Base-by-base conservation (phyloP, 2,113 vertebrate genomes). In the Platycercus adscitus region DNA sequence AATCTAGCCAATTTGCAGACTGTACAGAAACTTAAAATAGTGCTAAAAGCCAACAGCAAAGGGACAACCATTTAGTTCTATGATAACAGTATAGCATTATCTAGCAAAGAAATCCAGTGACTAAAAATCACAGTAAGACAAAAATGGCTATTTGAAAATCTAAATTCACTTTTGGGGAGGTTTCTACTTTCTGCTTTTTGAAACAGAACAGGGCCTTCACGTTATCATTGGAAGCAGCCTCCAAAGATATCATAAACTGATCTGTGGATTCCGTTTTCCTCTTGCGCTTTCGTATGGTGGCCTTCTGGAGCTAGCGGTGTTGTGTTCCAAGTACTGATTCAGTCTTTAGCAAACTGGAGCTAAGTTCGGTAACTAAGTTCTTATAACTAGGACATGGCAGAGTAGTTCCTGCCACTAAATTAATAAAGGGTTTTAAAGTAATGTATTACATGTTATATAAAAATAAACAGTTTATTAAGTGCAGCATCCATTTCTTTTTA, bases 381-480 rank as follows among this genome's bases (percentile, higher is more conserved):
- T 82, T 69, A 4, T 4, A 44, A 5, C 24, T 33, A 56, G 53
- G 26, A 84, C 31, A 13, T 64, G 23, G 43, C 55, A 39, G 60
- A 9, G 4, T 41, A 55, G n/a, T 44, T 83, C 72, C 77, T 84
- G 80, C 17, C 24, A 12, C 46, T 81, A 52, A 61, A 56, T 87
- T 19, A 68, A n/a, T 47, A 35, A 33, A 72, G 56, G 15, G n/a
- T 25, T 82, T 88, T 70, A 66, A 82, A 95, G 49, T 64, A 81
- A 93, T 1, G 9, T 29, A 29, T 39, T 81, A 25, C 33, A 41
- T 85, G 56, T 10, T 5, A 75, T 92, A 84, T 33, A 81, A 94
- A 95, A 90, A n/a, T 55, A 86, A 87, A 33, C 17, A 11, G 35
- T 92, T 95, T 93, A 87, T 93, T 95, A 66, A 82, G n/a, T 72